Evolutionary conservation across 1,140 invertebrate species (phyloP).

Genomic region (Drosophila funebris): DNA sequence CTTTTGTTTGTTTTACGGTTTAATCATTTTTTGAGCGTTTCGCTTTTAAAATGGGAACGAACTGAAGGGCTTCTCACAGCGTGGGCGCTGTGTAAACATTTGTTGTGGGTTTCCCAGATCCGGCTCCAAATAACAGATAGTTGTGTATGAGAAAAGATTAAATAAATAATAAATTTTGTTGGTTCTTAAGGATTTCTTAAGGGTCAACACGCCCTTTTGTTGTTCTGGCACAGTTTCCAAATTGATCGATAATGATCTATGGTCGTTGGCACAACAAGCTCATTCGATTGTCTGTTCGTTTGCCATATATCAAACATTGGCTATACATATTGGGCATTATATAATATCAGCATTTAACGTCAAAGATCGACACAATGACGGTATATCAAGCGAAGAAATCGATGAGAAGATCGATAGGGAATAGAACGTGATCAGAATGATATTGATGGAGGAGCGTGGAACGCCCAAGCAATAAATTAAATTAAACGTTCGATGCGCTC

Average conservation of each 20-base stretch:
- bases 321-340: slow-evolving; percentile 44
- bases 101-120: slow-evolving; percentile 30
- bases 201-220: slow-evolving; percentile 34
- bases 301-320: not conserved
- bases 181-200: not conserved
- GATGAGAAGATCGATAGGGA: slow-evolving; percentile 10
- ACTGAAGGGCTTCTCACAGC: slow-evolving; percentile 11
- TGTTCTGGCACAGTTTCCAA: slow-evolving; percentile 45
- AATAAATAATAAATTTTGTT: not conserved
- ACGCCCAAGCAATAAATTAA: slow-evolving; percentile 11
- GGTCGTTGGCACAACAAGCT: not conserved
- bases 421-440: not conserved
- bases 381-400: slow-evolving; percentile 38
- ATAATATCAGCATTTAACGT: slow-evolving; percentile 65
- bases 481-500: no score
- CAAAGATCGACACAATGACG: slow-evolving; percentile 21
- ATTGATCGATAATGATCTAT: not conserved
- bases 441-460: not conserved
- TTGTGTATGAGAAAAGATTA: slow-evolving; percentile 5
- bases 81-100: slow-evolving; percentile 26
- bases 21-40: slow-evolving; percentile 23
- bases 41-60: slow-evolving; percentile 6
- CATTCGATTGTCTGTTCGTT: not conserved
- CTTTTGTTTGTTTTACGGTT: slow-evolving; percentile 23
- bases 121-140: slow-evolving; percentile 17